Base-by-base conservation (phyloP, 2,113 vertebrate species). In the Pardalotus punctatus region DNA sequence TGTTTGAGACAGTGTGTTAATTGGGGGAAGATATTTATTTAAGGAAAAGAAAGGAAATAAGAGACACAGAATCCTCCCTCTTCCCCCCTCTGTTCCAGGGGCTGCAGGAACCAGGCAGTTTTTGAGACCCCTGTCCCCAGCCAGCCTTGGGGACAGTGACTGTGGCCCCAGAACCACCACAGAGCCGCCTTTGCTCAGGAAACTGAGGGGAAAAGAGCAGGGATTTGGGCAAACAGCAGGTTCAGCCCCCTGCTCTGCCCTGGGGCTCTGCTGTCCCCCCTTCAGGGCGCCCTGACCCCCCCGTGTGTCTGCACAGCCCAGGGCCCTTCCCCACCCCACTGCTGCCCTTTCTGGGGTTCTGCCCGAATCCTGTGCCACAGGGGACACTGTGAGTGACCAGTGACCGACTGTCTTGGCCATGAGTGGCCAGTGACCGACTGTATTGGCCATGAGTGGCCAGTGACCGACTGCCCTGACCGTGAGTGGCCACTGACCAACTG, bases 281-380 rank as follows among this genome's bases (percentile, higher is more conserved):
- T 17, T 58, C 58, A 22, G 64, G 9, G 58, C n/a, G n/a, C n/a
- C n/a, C n/a, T n/a, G n/a, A n/a, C 8, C 14, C 56, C 10, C 19
- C 10, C 5, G 11, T 6, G 8, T 7, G 29, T 45, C 43, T 14
- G 0, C 7, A 3, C 0, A 43, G 33, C 16, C n/a, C n/a, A n/a
- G n/a, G n/a, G n/a, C 42, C 5, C 16, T 6, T 35, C 35, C 4
- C 29, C 43, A 45, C 42, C 24, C 22, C 60, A 18, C 61, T 36
- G 45, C 40, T n/a, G 35, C 61, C 19, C 0, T 29, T 36, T 2
- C 6, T 2, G 20, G 12, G 3, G 13, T 16, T 47, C 53, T 72
- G 45, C 51, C 42, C 19, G 16, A 23, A 14, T 2, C 0, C 38
- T 12, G 28, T 4, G n/a, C 17, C 33, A 1, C 18, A 17, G 4